Base-by-base conservation (phyloP, 2,888 invertebrate genomes). In the Desoria tigrina region DNA sequence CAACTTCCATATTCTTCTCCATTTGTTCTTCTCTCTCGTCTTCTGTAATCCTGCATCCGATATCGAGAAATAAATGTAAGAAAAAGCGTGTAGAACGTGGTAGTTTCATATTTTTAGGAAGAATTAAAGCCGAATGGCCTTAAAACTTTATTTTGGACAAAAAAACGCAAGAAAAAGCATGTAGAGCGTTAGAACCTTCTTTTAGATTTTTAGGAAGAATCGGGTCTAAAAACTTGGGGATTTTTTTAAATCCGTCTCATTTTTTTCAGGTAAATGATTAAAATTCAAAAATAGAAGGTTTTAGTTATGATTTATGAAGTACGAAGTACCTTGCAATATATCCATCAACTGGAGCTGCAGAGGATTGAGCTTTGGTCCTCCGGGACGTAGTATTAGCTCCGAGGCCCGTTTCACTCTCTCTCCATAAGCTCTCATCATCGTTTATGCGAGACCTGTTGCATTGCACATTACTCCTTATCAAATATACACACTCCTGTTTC, bases 1-100 rank as follows among this genome's bases (percentile, higher is more conserved):
- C 67, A 11, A 60, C 28, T 18, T 61, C 67, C 67, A 68, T 64
- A 23, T 68, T 68, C 18, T 64, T 59, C 37, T 68, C 67, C 67
- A 68, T 68, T 45, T 59, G 55, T 9, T 68, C 67, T 28, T 68
- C 67, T 6, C 18, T 39, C 24, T 65, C 62, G 42, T 68, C 65
- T 1, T 65, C 57, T 16, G 61, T 64, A 24, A 61, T 56, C 42
- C 68, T 68, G 26, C 26, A 23, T 14, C 18, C n/a, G 26, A 54
- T 53, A 27, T 39, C 18, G 37, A 28, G n/a, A 56, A 56, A 32
- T 7, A 56, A 56, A 56, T 14, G 16, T 7, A 11, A 21, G n/a
- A 39, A 21, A 57, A 27, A 39, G 16, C 39, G 9, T 39, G 9
- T 39, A 39, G 39, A 14, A 14, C 11, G 9, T 39, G 39, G 39